Conservation (phyloP, 1,140 invertebrate genomes). For the Pseudomyrmex concolor region DNA sequence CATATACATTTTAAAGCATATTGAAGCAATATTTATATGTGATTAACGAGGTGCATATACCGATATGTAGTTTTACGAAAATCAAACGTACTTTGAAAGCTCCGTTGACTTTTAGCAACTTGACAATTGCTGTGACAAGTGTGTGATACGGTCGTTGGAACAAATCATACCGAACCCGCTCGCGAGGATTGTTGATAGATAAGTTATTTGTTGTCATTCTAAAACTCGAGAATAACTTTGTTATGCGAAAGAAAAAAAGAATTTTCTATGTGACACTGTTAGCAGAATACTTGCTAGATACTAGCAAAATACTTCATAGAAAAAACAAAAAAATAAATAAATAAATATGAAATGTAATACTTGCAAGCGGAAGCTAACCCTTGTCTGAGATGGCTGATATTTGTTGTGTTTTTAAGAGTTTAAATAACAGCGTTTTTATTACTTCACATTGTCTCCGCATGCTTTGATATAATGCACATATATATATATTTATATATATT, state of each 20-base stretch:
- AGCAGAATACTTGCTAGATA: constrained; percentile 59
- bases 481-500: constrained; percentile 66
- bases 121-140: constrained; percentile 10
- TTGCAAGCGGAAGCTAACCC: constrained; percentile 80
- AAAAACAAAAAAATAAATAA: constrained; percentile 2
- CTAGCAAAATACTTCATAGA: constrained; percentile 64
- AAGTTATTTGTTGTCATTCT: constrained; percentile 73
- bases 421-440: constrained; percentile 83
- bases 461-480: constrained; percentile 80
- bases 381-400: constrained; percentile 81
- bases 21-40: neutral
- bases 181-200: constrained; percentile 68
- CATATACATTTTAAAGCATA: neutral
- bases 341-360: constrained; percentile 70
- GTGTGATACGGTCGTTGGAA: constrained; percentile 44
- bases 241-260: constrained; percentile 53
- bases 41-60: neutral
- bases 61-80: constrained; percentile 12
- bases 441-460: constrained; percentile 82
- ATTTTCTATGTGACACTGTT: constrained; percentile 77
- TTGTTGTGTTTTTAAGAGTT: constrained; percentile 84
- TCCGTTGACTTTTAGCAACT: neutral
- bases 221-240: constrained; percentile 67
- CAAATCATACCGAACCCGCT: constrained; percentile 71
- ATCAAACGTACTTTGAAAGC: neutral